These are phyloP conservation scores for Apamea epomidion DNA, from an alignment of 2,888 invertebrate genomes.

Conservation along the genomic window DNA sequence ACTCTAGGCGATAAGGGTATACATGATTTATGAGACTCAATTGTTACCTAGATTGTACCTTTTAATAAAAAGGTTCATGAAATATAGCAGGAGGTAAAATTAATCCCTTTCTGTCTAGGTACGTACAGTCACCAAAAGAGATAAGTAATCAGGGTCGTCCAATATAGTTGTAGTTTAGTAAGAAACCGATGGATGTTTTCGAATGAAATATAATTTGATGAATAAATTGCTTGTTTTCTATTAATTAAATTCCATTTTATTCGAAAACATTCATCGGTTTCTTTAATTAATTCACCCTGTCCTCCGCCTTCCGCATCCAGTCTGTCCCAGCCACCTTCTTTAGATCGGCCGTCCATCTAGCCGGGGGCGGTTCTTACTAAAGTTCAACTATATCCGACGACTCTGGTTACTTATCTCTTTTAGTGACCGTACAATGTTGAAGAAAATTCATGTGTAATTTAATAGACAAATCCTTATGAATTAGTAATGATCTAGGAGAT, in stretches of 20 bases:
- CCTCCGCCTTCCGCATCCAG: no score
- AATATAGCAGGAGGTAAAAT: slow-evolving; percentile 31
- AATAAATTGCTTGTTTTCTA: background rate
- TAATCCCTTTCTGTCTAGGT: slow-evolving; percentile 28
- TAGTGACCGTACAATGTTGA: background rate
- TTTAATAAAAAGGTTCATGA: slow-evolving; percentile 25
- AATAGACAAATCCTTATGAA: slow-evolving; percentile 30
- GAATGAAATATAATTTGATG: background rate
- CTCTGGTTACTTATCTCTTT: no score
- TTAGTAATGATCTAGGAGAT: slow-evolving; percentile 13
- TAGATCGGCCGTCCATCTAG: no score
- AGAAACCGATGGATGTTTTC: background rate
- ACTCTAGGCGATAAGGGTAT: slow-evolving; percentile 48
- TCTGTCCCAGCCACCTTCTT: no score
- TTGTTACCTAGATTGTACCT: slow-evolving; percentile 32
- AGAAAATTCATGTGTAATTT: slow-evolving; percentile 17
- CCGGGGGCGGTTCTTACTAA: no score
- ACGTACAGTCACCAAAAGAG: background rate
- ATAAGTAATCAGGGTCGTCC: background rate
- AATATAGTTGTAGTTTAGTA: background rate
- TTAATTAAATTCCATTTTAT: no score
- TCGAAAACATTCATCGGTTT: no score
- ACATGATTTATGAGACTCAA: slow-evolving; percentile 51
- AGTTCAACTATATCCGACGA: no score
- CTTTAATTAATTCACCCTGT: background rate